Percentiles rank a stretch among this genome's conserved stretches.
phyloP scores from a whole-genome alignment of 2,797 vertebrate genomes.

The Schizothorax lantsangensis region DNA sequence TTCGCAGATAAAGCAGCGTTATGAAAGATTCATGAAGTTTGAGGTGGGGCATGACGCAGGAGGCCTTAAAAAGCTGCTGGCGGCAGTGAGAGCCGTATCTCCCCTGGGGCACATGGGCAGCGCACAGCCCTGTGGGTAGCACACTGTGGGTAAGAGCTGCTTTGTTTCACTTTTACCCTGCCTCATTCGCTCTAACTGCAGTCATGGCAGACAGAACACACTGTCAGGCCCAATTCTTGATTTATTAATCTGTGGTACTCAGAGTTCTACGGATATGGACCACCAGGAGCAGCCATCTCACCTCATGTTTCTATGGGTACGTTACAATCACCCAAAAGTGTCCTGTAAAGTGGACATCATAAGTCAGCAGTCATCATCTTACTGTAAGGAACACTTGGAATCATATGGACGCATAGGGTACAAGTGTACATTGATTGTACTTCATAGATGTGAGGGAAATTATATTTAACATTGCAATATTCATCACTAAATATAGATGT shows the following conservation, averaged over 20 bases:
- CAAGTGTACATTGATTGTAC: background rate
- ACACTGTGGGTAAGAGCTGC: slow-evolving; percentile 79
- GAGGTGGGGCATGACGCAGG: slow-evolving; percentile 84
- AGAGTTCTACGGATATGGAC: slow-evolving; percentile 64
- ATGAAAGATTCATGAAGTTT: slow-evolving; percentile 92
- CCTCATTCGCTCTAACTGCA: slow-evolving; percentile 65
- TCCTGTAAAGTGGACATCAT: background rate
- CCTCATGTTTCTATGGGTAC: background rate
- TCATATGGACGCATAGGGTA: background rate
- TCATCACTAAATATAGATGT: background rate
- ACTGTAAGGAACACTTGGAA: background rate
- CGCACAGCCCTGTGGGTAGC: slow-evolving; percentile 39
- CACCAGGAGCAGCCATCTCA: slow-evolving; percentile 50
- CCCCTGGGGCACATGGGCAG: slow-evolving; percentile 68
- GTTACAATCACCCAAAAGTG: background rate
- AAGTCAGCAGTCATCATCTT: background rate
- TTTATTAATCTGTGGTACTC: slow-evolving; percentile 67
- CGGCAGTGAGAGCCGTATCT: slow-evolving; percentile 80
- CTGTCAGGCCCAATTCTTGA: slow-evolving; percentile 64
- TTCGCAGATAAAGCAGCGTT: slow-evolving; percentile 77
- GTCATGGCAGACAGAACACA: slow-evolving; percentile 64
- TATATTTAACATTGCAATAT: background rate
- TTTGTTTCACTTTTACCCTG: slow-evolving; percentile 83
- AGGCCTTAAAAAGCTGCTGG: slow-evolving; percentile 77
- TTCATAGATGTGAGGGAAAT: background rate